phyloP scores from a whole-genome alignment of 2,888 invertebrate species.

The Notodonta ziczac region DNA sequence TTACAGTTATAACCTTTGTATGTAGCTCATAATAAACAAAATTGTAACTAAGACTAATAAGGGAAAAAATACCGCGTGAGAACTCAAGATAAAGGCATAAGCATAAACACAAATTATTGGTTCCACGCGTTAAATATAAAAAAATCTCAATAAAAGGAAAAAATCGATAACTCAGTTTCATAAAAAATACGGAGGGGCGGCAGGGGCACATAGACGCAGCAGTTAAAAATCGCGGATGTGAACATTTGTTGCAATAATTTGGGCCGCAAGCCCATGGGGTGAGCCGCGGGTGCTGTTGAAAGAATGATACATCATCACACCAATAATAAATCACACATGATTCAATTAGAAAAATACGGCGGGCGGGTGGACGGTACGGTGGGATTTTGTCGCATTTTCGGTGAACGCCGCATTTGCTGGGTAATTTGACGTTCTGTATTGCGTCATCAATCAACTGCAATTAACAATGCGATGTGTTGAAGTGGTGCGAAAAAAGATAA shows the following conservation, averaged over 20 bases:
- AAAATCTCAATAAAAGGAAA: conserved; percentile 54
- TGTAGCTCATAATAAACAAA: no score
- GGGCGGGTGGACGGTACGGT: conserved; percentile 59
- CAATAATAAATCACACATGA: conserved; percentile 84
- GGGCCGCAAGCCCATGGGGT: conserved; percentile 76
- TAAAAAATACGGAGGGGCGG: conserved; percentile 69
- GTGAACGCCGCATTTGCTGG: conserved; percentile 64
- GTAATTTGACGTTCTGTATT: conserved; percentile 79
- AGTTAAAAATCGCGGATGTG: conserved; percentile 77
- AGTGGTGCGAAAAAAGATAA: conserved; percentile 24
- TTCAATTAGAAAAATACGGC: conserved; percentile 83
- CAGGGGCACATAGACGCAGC: conserved; percentile 55
- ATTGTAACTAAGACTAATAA: no score
- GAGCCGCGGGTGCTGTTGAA: conserved; percentile 80
- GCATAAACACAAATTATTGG: no score
- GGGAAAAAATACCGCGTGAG: no score
- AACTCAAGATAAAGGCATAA: no score
- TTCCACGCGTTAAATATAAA: conserved; percentile 17
- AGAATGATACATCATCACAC: conserved; percentile 84
- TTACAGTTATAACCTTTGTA: no score
- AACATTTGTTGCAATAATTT: conserved; percentile 82
- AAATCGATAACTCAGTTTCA: conserved; percentile 72
- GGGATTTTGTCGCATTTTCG: conserved; percentile 68
- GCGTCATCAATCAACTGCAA: conserved; percentile 78
- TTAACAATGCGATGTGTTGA: conserved; percentile 59